These are phyloP conservation scores for Epinephelus lanceolatus DNA, from an alignment of 2,113 vertebrate species.

Conservation along the genomic window DNA sequence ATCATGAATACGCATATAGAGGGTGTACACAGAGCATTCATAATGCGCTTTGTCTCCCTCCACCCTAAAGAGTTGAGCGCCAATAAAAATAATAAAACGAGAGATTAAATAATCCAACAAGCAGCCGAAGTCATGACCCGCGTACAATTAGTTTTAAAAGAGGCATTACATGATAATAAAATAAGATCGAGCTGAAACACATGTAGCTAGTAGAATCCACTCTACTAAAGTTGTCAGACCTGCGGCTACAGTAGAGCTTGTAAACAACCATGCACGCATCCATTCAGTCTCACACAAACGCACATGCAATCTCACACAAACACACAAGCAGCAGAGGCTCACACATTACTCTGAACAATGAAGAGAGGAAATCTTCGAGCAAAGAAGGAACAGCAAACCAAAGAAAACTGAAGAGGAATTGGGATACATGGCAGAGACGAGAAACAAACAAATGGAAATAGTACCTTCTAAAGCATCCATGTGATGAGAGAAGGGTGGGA, in stretches of 20 bases:
- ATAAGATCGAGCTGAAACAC: constrained; percentile 17
- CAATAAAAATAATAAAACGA: constrained; percentile 58
- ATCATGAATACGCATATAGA: constrained; percentile 53
- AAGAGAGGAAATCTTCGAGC: constrained; percentile 36
- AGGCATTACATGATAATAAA: constrained; percentile 32
- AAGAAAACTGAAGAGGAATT: constrained; percentile 35
- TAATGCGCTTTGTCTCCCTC: constrained; percentile 65
- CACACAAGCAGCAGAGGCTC: constrained; percentile 49
- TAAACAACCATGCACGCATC: constrained; percentile 69
- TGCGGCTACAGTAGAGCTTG: constrained; percentile 61
- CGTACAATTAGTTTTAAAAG: constrained; percentile 50
- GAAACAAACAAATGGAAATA: constrained; percentile 34
- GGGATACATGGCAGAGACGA: not conserved
- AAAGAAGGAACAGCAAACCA: constrained; percentile 20
- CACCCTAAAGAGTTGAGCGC: constrained; percentile 53
- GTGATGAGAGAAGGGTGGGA: constrained; percentile 76
- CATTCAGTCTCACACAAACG: constrained; percentile 48
- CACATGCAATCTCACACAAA: constrained; percentile 57
- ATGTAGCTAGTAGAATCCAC: constrained; percentile 38
- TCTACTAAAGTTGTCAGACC: constrained; percentile 68
- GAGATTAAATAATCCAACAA: constrained; percentile 65
- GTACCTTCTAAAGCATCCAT: constrained; percentile 80
- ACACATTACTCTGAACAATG: constrained; percentile 46
- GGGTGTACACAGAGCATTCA: constrained; percentile 53
- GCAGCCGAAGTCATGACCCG: constrained; percentile 35